A percentile compares a stretch with the other conserved stretches of the same genome.
Evolutionary conservation across 2,888 invertebrate species (phyloP).

Genomic region (Eupithecia subumbrata): DNA sequence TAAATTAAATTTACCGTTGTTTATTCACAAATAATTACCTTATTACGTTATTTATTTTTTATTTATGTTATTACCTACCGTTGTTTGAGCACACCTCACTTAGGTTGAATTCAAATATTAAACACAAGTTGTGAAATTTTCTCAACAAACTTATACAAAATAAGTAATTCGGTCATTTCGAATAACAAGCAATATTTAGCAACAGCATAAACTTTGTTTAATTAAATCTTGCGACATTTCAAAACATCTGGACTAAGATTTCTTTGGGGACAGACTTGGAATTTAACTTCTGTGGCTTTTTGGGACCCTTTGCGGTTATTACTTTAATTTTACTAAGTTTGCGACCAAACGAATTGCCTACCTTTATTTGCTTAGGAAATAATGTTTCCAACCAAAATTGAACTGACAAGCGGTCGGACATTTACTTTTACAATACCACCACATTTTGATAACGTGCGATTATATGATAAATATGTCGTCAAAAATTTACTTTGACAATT

Average conservation of each 20-base stretch:
- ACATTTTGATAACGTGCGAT: neutral
- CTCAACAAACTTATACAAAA: neutral
- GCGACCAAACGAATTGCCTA: conserved; percentile 25
- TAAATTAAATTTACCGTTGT: too few species aligned
- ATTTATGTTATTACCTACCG: too few species aligned
- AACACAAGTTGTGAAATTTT: neutral
- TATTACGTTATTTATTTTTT: too few species aligned
- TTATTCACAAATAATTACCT: too few species aligned
- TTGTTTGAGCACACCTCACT: too few species aligned
- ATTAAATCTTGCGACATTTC: conserved; percentile 70
- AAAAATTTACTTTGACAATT: too few species aligned
- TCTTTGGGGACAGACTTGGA: conserved; percentile 45
- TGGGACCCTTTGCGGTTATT: conserved; percentile 44
- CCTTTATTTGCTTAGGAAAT: conserved; percentile 12
- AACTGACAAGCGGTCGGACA: neutral
- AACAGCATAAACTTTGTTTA: conserved; percentile 63
- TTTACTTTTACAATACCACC: neutral
- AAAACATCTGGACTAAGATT: conserved; percentile 64
- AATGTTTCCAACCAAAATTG: neutral
- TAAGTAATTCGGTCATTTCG: conserved; percentile 26
- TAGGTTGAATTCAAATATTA: neutral
- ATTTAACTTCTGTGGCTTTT: conserved; percentile 54
- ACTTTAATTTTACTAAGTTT: conserved; percentile 32
- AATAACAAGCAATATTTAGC: conserved; percentile 56
- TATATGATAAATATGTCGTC: too few species aligned